phyloP scores from a whole-genome alignment of 1,140 invertebrate genomes.

The Papilio machaon region DNA sequence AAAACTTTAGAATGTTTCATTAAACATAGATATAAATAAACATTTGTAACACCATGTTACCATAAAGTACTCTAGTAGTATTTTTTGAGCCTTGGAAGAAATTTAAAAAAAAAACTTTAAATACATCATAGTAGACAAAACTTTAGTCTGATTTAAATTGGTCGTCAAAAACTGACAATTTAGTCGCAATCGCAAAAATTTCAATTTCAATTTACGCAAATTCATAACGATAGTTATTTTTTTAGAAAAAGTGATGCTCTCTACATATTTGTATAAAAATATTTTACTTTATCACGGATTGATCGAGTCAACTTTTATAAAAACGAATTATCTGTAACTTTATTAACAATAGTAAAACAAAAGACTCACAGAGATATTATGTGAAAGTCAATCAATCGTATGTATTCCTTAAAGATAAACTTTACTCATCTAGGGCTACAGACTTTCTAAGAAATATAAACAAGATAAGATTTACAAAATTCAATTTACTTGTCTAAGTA shows the following conservation, averaged over 20 bases:
- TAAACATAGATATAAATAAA: too few relatives aligned
- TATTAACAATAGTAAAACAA: too few relatives aligned
- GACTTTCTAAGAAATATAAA: not conserved
- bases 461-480: not conserved
- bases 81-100: too few relatives aligned
- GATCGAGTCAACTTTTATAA: not conserved
- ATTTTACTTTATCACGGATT: too few relatives aligned
- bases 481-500: not conserved
- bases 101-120: too few relatives aligned
- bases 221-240: not conserved
- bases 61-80: not conserved
- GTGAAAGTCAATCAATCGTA: not conserved
- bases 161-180: not conserved
- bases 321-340: too few relatives aligned
- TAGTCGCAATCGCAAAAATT: not conserved
- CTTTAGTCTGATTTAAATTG: constrained; percentile 1
- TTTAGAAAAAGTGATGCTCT: not conserved
- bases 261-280: not conserved
- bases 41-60: too few relatives aligned
- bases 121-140: not conserved
- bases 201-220: not conserved
- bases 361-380: not conserved
- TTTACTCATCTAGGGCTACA: not conserved
- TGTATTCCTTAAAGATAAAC: not conserved
- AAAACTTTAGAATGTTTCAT: not conserved